These are phyloP conservation scores for Falcaria lacertinaria DNA, from an alignment of 2,888 invertebrate species.

Conservation along the genomic window DNA sequence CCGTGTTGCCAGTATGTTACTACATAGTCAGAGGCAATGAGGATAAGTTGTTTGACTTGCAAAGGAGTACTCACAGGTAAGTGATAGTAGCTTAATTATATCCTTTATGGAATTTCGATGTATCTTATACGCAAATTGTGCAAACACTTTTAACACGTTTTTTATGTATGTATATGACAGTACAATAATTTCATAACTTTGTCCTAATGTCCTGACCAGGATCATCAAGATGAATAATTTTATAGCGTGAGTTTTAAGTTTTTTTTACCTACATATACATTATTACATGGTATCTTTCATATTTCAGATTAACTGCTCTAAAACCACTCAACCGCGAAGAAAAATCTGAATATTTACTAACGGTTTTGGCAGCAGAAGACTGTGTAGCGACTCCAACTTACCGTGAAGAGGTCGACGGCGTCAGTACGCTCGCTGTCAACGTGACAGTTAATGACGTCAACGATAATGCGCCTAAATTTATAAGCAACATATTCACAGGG, in stretches of 20 bases:
- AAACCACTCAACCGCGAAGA: slow-evolving; percentile 88
- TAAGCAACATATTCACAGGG: slow-evolving; percentile 91
- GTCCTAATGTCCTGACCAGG: too few relatives aligned
- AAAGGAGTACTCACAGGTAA: slow-evolving; percentile 86
- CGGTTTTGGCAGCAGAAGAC: slow-evolving; percentile 91
- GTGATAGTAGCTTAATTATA: too few relatives aligned
- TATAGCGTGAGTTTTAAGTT: too few relatives aligned
- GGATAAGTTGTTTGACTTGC: slow-evolving; percentile 84
- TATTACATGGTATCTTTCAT: too few relatives aligned
- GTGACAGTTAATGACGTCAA: slow-evolving; percentile 91
- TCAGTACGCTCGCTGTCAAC: slow-evolving; percentile 84
- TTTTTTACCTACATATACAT: too few relatives aligned
- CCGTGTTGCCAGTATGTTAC: slow-evolving; percentile 92
- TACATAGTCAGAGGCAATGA: slow-evolving; percentile 93
- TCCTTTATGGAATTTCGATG: too few relatives aligned
- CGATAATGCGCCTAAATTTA: slow-evolving; percentile 93
- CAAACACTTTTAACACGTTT: too few relatives aligned
- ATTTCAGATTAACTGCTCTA: slow-evolving; percentile 44
- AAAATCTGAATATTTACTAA: slow-evolving; percentile 82
- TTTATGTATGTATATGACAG: too few relatives aligned
- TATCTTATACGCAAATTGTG: too few relatives aligned
- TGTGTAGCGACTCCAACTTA: slow-evolving; percentile 82
- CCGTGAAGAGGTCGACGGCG: slow-evolving; percentile 80
- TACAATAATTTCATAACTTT: too few relatives aligned
- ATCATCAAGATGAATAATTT: too few relatives aligned